A percentile compares a stretch with the other conserved stretches of the same genome.
Evolutionary conservation across 2,888 invertebrate species (phyloP).

Genomic region (Cremastobaeus sp.): DNA sequence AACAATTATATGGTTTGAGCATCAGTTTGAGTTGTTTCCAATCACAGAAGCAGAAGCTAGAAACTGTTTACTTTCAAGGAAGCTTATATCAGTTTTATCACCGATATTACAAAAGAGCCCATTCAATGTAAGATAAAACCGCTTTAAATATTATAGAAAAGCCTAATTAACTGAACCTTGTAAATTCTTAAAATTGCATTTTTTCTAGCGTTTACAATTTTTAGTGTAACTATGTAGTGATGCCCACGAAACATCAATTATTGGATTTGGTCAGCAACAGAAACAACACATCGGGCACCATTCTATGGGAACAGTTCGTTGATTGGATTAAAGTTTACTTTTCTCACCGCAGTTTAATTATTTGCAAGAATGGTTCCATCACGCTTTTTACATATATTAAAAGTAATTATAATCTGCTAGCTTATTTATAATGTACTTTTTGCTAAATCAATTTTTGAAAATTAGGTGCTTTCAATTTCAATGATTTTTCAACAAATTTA

Average conservation of each 20-base stretch:
- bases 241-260: slow-evolving; percentile 92
- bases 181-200: too few relatives aligned
- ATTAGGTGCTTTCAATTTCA: too few relatives aligned
- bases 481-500: not conserved
- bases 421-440: too few relatives aligned
- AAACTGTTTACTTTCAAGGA: slow-evolving; percentile 95
- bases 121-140: slow-evolving; percentile 80
- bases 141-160: too few relatives aligned
- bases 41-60: slow-evolving; percentile 97
- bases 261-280: slow-evolving; percentile 88
- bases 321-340: slow-evolving; percentile 92
- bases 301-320: slow-evolving; percentile 96
- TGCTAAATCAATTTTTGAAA: too few relatives aligned
- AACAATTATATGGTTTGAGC: slow-evolving; percentile 93
- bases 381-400: slow-evolving; percentile 96
- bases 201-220: too few relatives aligned
- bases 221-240: slow-evolving; percentile 80
- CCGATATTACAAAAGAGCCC: slow-evolving; percentile 93
- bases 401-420: slow-evolving; percentile 89
- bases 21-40: slow-evolving; percentile 98
- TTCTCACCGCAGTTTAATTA: slow-evolving; percentile 98
- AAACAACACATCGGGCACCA: slow-evolving; percentile 85
- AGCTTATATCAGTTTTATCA: slow-evolving; percentile 94
- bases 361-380: slow-evolving; percentile 97
- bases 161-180: too few relatives aligned